Evolutionary conservation across 1,140 invertebrate species (phyloP), one percentile per base, ranked within the genome.

Genomic region (Bombus impatiens): DNA sequence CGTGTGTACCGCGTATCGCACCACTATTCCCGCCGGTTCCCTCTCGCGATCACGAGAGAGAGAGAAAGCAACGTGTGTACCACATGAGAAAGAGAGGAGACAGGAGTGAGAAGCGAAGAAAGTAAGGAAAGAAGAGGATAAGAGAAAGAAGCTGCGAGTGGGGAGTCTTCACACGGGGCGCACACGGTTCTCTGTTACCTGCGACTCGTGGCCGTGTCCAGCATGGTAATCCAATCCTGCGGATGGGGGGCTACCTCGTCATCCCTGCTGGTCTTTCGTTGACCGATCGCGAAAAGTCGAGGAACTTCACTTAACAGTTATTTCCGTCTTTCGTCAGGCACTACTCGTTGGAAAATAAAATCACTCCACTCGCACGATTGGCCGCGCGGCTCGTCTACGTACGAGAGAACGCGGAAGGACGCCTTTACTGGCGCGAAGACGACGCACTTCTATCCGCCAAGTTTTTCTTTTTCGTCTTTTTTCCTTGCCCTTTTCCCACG

Each of bases 151-250:
- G 78, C 32, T 13, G 18, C 25, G n/a, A 59, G 70, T 59, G 88
- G 77, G 84, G 65, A 68, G 65, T 32, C 71, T 83, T 42, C 84
- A 74, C 76, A 57, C 47, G 53, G 74, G 87, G 76, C 70, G 82
- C 79, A 72, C 82, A 74, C 72, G 72, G 65, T 88, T 71, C 80
- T 79, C 75, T 82, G 84, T 91, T 94, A 94, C 93, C 93, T 93
- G 90, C 74, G 83, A 92, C 90, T 92, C 88, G 92, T 92, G 90
- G 90, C 92, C 89, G 92, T 91, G 88, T 92, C 90, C 89, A 94
- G 93, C 93, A 94, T 94, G 91, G 93, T 94, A 94, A 93, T 93
- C 92, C 91, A 88, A 87, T 92, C 86, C 87, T 67, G 78, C 78
- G 86, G 87, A 90, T 90, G 83, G 74, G 78, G 81, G 74, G 76